A percentile compares a stretch with the other conserved stretches of the same genome.
These are phyloP conservation scores for Mantis religiosa DNA, from an alignment of 2,888 invertebrate genomes.

Conservation along the genomic window DNA sequence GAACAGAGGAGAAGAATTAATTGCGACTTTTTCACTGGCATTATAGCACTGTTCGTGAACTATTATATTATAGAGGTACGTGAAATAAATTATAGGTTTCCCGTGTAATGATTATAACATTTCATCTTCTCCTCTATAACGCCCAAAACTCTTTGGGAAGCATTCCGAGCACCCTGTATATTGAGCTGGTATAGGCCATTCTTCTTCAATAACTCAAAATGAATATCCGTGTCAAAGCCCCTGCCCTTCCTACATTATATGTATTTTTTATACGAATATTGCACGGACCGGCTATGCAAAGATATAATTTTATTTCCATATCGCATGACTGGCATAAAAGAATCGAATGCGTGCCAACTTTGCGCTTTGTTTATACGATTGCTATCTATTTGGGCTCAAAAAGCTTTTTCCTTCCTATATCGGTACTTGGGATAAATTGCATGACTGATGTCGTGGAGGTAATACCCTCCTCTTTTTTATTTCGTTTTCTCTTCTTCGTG, in stretches of 20 bases:
- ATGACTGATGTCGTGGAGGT: neutral
- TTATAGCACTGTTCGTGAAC: too few species aligned
- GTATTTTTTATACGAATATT: neutral
- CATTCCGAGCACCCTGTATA: neutral
- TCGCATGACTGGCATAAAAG: neutral
- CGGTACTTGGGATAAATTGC: neutral
- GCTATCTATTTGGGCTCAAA: neutral
- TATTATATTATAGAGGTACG: too few species aligned
- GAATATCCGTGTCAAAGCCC: neutral
- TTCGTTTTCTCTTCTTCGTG: neutral
- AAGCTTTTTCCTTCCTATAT: neutral
- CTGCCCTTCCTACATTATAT: neutral
- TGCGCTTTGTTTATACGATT: neutral
- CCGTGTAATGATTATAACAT: too few species aligned
- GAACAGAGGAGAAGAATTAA: too few species aligned
- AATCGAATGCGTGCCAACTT: neutral
- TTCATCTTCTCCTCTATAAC: too few species aligned
- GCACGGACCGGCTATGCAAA: neutral
- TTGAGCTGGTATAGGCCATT: neutral
- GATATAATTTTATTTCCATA: neutral
- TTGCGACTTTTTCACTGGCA: too few species aligned
- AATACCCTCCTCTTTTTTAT: neutral
- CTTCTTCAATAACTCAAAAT: neutral
- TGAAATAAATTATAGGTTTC: too few species aligned
- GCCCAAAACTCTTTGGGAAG: too few species aligned